Conservation (phyloP, 2,888 invertebrate species). For the Synergus japonicus region DNA sequence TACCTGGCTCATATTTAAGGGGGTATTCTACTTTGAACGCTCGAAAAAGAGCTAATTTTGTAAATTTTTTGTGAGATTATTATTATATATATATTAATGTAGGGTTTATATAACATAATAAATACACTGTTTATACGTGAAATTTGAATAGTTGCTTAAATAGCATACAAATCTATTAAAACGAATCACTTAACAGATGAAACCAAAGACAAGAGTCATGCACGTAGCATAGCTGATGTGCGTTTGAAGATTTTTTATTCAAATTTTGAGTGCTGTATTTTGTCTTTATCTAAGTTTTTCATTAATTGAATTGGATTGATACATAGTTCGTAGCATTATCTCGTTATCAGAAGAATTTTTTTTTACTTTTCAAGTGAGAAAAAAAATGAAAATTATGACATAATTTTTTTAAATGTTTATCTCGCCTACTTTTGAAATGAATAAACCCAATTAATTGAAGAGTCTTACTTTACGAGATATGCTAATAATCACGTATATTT, state of each 20-base stretch:
- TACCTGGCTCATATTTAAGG: no score
- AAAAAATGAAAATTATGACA: neutral
- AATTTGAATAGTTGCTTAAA: neutral
- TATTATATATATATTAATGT: no score
- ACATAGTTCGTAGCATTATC: neutral
- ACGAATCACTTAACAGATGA: neutral
- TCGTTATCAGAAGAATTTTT: neutral
- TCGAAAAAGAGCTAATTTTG: no score
- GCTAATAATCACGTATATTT: neutral
- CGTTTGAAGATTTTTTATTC: neutral
- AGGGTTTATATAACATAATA: no score
- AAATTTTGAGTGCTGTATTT: neutral
- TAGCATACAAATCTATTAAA: neutral
- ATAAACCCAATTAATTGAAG: neutral
- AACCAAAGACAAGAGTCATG: neutral
- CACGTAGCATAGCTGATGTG: neutral
- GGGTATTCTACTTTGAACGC: no score
- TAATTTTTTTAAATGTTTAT: neutral
- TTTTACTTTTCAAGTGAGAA: neutral
- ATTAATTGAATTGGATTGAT: neutral
- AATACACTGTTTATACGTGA: no score
- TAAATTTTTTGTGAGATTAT: no score
- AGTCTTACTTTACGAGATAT: neutral
- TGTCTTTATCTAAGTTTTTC: constrained; percentile 4
- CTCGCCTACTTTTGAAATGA: neutral